These are phyloP conservation scores for Melinopterus prodromus DNA, from an alignment of 2,888 invertebrate species.

Conservation along the genomic window DNA sequence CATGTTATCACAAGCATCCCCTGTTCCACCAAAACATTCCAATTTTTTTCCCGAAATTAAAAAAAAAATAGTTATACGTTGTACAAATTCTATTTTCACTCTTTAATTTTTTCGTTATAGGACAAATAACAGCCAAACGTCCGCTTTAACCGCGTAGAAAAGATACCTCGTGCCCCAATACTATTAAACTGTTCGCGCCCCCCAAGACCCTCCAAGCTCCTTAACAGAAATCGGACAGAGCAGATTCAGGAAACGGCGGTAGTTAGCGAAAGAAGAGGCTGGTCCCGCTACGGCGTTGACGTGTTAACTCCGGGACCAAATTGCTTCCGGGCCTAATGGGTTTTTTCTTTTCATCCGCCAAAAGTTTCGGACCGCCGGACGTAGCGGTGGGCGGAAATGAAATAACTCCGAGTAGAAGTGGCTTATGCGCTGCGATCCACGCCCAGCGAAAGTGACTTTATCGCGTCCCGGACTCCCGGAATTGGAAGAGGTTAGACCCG, in stretches of 20 bases:
- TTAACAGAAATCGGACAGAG: constrained; percentile 4
- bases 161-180: background rate
- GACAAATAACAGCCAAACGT: no score
- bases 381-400: constrained; percentile 4
- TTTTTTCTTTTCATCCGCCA: constrained; percentile 13
- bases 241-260: background rate
- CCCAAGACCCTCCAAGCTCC: background rate
- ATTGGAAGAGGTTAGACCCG: background rate
- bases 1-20: no score
- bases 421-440: background rate
- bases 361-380: background rate
- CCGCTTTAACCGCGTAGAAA: no score
- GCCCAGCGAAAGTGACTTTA: background rate
- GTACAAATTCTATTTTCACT: no score
- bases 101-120: no score
- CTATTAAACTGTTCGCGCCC: background rate
- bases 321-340: constrained; percentile 24
- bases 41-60: no score
- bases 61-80: no score
- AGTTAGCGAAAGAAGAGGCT: background rate
- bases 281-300: constrained; percentile 5
- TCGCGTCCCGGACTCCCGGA: background rate
- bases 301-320: constrained; percentile 19
- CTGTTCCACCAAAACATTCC: no score
- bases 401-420: background rate